Base-by-base conservation (phyloP, 2,113 vertebrate genomes). In the Phyllostomus discolor region DNA sequence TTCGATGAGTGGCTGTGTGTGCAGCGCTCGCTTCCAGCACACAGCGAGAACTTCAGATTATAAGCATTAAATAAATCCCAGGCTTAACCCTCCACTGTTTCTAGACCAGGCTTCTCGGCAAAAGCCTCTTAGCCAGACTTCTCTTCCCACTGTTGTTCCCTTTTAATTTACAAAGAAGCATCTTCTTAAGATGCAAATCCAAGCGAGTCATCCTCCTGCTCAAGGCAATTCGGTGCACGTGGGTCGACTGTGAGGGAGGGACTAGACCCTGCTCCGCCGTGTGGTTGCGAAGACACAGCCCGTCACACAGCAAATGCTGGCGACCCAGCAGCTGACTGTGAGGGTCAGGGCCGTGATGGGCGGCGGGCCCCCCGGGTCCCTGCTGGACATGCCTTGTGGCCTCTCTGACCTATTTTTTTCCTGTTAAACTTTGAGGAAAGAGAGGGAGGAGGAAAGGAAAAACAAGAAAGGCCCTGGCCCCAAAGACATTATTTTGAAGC, bases 301-400 rank as follows among this genome's bases (percentile, higher is more conserved):
- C 22, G 38, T 24, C 15, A 26, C 35, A 4, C 62, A 20, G 70
- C 24, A 43, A 43, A 54, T 35, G 11, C 52, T 62, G 52, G n/a
- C 5, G 41, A 12, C 15, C n/a, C 10, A 41, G 78, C 54, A 33
- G 54, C 67, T 17, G 14, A 46, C n/a, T 28, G 10, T 5, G 33
- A n/a, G 1, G 0, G 5, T 12, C 12, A 22, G 3, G 31, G 33
- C 46, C 0, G 0, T 1, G 59, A 14, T 22, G 33, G 69, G 54
- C 26, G 8, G 46, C 4, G 31, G 2, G 22, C 26, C 73, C 82
- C n/a, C 0, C 0, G 0, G 1, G 52, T 41, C 28, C 46, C 86
- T 64, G 38, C 54, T 8, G 52, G 48, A 50, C 31, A 80, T n/a
- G 86, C 57, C n/a, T 76, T 24, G 24, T 33, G 86, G 62, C n/a